These are phyloP conservation scores for Podarcis siculus DNA, from an alignment of 2,797 vertebrate genomes.

Conservation along the genomic window DNA sequence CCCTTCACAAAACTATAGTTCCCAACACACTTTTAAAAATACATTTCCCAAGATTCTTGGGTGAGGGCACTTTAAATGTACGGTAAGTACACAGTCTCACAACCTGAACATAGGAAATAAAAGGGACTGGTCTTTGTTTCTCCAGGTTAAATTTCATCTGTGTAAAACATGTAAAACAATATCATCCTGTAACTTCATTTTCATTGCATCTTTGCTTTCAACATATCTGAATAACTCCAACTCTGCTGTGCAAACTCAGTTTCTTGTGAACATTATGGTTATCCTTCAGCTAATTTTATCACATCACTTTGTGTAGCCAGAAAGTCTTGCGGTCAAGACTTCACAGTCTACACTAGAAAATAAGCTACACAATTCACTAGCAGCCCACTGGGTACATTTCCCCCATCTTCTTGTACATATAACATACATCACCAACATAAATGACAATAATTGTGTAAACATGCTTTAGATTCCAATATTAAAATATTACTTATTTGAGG, in stretches of 20 bases:
- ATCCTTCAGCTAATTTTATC: neutral
- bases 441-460: neutral
- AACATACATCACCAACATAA: slow-evolving; percentile 8
- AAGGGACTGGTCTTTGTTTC: neutral
- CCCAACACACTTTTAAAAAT: too few relatives aligned
- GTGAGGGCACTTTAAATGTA: too few relatives aligned
- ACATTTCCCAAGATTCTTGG: too few relatives aligned
- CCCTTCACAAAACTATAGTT: too few relatives aligned
- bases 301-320: neutral
- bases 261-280: neutral
- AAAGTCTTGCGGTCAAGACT: neutral
- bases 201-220: neutral
- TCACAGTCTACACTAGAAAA: slow-evolving; percentile 28
- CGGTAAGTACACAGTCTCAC: too few relatives aligned
- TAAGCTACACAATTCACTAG: slow-evolving; percentile 32
- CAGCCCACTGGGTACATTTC: neutral
- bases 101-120: too few relatives aligned
- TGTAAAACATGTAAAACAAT: neutral
- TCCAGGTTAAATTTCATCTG: neutral
- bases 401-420: slow-evolving; percentile 35
- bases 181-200: neutral
- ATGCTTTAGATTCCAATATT: neutral
- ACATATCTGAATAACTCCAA: neutral
- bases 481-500: neutral
- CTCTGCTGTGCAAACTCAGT: neutral